Evolutionary conservation across 2,113 vertebrate genomes (phyloP).

Genomic region (Hypocryptadius cinnamomeus): DNA sequence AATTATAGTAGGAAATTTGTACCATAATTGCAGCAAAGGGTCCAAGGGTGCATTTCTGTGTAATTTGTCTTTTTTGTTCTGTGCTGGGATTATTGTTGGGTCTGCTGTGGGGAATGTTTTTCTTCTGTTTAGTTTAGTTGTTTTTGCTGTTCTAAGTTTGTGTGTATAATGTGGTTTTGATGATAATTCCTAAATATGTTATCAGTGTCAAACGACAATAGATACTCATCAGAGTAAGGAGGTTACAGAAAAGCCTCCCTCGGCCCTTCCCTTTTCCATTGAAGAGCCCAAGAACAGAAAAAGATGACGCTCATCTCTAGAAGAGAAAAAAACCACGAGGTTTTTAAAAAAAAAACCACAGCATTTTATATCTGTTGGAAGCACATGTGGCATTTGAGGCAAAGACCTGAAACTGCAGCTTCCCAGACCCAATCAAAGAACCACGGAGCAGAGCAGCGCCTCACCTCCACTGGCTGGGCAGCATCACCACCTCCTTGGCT

Average conservation of each 20-base stretch:
- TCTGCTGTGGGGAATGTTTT: neutral
- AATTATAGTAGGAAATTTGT: neutral
- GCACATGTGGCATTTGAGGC: neutral
- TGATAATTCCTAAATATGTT: neutral
- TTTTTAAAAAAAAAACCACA: too few relatives aligned
- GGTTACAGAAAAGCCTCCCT: neutral
- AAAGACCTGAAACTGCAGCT: neutral
- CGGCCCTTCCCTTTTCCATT: neutral
- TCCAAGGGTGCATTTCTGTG: neutral
- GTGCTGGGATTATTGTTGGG: neutral
- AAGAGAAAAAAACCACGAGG: neutral
- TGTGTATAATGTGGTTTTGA: neutral
- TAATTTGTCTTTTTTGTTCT: neutral
- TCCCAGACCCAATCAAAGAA: neutral
- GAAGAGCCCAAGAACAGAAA: neutral
- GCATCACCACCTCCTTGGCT: fast-evolving
- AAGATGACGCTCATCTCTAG: neutral
- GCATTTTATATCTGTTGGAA: neutral
- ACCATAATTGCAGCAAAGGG: neutral
- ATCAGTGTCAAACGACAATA: neutral
- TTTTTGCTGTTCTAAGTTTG: neutral
- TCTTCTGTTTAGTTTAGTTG: neutral
- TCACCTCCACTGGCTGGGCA: neutral
- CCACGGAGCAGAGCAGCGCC: neutral
- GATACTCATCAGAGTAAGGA: neutral